Percentiles rank a stretch among this genome's conserved stretches.
Evolutionary conservation across 2,113 vertebrate species (phyloP).

Genomic region (Otolemur garnettii): DNA sequence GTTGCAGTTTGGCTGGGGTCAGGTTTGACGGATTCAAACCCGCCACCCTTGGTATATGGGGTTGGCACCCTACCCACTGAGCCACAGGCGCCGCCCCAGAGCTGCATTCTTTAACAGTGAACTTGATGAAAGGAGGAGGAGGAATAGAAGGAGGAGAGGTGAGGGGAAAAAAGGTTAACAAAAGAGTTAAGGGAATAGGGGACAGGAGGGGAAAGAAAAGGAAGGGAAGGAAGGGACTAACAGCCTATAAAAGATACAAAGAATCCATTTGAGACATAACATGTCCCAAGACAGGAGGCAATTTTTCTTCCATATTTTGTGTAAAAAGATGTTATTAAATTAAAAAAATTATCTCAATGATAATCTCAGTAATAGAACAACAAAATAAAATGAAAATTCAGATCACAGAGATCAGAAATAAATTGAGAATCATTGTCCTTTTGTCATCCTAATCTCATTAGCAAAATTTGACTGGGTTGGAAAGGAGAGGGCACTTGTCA

Average conservation of each 20-base stretch:
- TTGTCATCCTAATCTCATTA: neutral
- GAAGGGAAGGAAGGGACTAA: neutral
- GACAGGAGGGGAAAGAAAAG: neutral
- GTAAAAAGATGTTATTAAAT: neutral
- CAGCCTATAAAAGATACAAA: neutral
- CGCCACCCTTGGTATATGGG: too few species aligned
- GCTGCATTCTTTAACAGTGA: neutral
- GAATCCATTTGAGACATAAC: neutral
- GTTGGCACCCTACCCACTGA: too few species aligned
- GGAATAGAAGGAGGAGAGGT: neutral
- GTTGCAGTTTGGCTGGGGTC: too few species aligned
- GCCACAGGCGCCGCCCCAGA: neutral
- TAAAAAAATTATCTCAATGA: neutral
- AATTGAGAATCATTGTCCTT: neutral
- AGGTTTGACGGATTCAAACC: too few species aligned
- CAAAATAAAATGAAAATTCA: constrained; percentile 3
- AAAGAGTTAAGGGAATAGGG: neutral
- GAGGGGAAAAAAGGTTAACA: neutral
- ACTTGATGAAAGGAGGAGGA: neutral
- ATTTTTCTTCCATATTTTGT: neutral
- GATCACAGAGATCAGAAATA: neutral
- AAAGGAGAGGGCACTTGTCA: neutral
- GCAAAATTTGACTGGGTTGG: neutral
- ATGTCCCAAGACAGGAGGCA: neutral
- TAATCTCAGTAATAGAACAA: neutral